Percentiles rank a stretch among this genome's conserved stretches.
Evolutionary conservation across 2,888 invertebrate species (phyloP).

Genomic region (Drosophila mimetica): DNA sequence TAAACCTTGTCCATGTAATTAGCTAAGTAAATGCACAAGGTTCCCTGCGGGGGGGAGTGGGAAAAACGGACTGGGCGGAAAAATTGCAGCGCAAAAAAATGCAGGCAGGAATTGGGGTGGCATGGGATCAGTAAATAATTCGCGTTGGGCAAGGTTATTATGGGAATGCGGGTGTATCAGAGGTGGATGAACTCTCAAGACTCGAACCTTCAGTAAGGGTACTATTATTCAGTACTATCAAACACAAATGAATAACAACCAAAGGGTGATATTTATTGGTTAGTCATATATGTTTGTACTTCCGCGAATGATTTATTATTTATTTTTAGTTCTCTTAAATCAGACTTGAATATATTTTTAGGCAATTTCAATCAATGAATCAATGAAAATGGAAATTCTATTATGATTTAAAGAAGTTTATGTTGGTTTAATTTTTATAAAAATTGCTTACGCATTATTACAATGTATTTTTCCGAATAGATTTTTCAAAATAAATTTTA

Average conservation of each 20-base stretch:
- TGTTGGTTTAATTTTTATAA: too few relatives aligned
- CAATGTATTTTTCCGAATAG: too few relatives aligned
- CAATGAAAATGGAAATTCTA: too few relatives aligned
- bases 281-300: background rate
- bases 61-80: background rate
- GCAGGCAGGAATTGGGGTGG: conserved; percentile 15
- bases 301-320: background rate
- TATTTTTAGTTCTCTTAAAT: too few relatives aligned
- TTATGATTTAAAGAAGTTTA: too few relatives aligned
- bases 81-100: conserved; percentile 29
- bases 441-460: too few relatives aligned
- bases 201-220: background rate
- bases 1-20: conserved; percentile 23
- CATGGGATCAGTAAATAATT: conserved; percentile 17
- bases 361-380: too few relatives aligned
- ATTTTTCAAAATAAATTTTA: too few relatives aligned
- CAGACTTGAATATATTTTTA: too few relatives aligned
- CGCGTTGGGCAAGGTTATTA: conserved; percentile 22
- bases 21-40: conserved; percentile 34
- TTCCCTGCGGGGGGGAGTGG: background rate
- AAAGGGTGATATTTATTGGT: background rate
- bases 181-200: conserved; percentile 36
- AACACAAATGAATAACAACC: background rate
- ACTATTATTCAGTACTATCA: background rate
- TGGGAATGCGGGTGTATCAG: conserved; percentile 17